These are phyloP conservation scores for Epizoanthus scotinus DNA, from an alignment of 92 coral and sea anemone genomes.

Conservation along the genomic window DNA sequence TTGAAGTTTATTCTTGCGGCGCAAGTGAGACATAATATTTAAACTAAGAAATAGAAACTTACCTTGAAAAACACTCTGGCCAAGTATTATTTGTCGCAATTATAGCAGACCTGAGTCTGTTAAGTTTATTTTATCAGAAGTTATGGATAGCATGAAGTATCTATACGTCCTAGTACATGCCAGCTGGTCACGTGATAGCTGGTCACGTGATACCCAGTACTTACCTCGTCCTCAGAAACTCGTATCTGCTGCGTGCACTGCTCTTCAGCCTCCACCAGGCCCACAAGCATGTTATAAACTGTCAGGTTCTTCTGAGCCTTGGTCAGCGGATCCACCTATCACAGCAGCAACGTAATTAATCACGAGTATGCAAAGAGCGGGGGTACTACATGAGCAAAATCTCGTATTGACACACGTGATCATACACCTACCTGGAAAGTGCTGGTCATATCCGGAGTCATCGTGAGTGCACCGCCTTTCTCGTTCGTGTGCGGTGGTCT, in stretches of 20 bases:
- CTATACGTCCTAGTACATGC: too few relatives aligned
- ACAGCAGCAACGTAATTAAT: neutral
- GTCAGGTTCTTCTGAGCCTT: constrained; percentile 90
- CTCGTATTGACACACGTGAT: too few relatives aligned
- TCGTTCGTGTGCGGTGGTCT: constrained; percentile 91
- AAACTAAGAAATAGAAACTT: too few relatives aligned
- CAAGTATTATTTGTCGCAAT: too few relatives aligned
- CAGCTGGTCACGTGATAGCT: neutral
- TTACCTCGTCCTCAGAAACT: constrained; percentile 96
- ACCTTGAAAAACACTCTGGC: too few relatives aligned
- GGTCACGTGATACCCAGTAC: neutral
- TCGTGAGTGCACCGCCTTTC: constrained; percentile 86
- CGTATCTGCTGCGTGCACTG: constrained; percentile 85
- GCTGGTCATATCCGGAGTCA: constrained; percentile 99
- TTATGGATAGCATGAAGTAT: too few relatives aligned
- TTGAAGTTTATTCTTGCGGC: too few relatives aligned
- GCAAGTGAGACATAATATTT: too few relatives aligned
- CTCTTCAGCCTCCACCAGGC: constrained; percentile 91
- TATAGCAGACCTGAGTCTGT: too few relatives aligned
- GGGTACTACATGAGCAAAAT: too few relatives aligned
- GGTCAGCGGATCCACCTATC: constrained; percentile 91
- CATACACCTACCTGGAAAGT: constrained; percentile 87
- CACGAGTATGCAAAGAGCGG: too few relatives aligned
- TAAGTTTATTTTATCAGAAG: too few relatives aligned
- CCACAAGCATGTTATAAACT: constrained; percentile 88